These are phyloP conservation scores for Xenopus tropicalis DNA, from an alignment of 2,113 vertebrate species.

Conservation along the genomic window DNA sequence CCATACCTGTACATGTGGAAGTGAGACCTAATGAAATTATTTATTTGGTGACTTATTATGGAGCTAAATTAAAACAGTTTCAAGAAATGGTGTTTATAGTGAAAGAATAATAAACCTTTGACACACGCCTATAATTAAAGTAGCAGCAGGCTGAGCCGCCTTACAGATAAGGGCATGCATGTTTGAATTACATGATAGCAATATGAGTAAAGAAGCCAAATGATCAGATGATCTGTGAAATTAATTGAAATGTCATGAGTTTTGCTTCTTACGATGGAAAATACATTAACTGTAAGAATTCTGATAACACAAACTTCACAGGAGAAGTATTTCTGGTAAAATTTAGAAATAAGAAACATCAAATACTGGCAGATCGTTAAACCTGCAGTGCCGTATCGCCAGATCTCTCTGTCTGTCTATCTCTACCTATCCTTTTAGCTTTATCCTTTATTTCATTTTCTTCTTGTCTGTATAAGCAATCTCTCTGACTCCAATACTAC, in stretches of 20 bases:
- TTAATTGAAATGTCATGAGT: conserved; percentile 30
- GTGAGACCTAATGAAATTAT: conserved; percentile 11
- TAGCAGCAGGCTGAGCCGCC: not conserved
- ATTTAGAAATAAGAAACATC: too few species aligned
- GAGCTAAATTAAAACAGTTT: conserved; percentile 4
- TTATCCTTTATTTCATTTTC: too few species aligned
- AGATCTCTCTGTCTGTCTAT: too few species aligned
- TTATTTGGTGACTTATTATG: not conserved
- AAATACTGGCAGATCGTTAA: too few species aligned
- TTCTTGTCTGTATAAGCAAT: too few species aligned
- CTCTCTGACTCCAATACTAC: too few species aligned
- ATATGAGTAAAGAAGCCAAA: not conserved
- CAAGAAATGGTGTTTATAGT: not conserved
- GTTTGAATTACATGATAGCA: conserved; percentile 13
- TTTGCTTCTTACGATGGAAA: not conserved
- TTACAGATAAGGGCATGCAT: conserved; percentile 11
- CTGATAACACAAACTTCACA: not conserved
- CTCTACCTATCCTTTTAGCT: too few species aligned
- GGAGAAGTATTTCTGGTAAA: too few species aligned
- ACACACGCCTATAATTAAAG: conserved; percentile 1
- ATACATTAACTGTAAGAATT: conserved; percentile 11
- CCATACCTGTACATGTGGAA: not conserved
- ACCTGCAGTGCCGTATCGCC: too few species aligned
- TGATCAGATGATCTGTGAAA: conserved; percentile 4
- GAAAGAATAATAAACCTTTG: conserved; percentile 2